Conservation (phyloP, 2,888 invertebrate species). For the Diarsia mendica region DNA sequence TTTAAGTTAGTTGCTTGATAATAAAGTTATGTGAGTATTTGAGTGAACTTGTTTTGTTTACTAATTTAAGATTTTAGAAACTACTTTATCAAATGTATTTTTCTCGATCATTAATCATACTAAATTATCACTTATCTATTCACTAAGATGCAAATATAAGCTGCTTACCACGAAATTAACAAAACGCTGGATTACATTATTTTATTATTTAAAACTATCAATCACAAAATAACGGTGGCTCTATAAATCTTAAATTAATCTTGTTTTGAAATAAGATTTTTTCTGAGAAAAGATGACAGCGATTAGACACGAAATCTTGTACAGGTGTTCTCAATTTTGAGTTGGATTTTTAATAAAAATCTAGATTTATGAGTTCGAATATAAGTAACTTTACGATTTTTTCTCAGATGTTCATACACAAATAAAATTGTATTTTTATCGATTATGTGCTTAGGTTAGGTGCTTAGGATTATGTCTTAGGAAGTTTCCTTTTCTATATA, state of each 20-base stretch:
- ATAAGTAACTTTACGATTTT: not conserved
- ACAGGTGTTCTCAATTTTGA: slow-evolving; percentile 6
- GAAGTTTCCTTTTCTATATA: not conserved
- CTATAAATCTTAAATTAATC: slow-evolving; percentile 22
- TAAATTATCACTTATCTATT: not conserved
- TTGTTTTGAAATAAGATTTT: slow-evolving; percentile 25
- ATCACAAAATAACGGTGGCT: not conserved
- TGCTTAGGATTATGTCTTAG: too few relatives aligned
- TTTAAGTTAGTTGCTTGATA: too few relatives aligned
- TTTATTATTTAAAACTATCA: not conserved
- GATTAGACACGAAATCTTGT: slow-evolving; percentile 48
- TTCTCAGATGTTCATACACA: not conserved
- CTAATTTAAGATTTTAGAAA: not conserved
- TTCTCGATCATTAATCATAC: not conserved
- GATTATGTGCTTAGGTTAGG: not conserved
- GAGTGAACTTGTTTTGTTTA: not conserved
- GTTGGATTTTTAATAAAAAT: slow-evolving; percentile 15
- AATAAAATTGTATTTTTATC: not conserved
- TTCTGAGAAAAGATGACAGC: slow-evolving; percentile 35
- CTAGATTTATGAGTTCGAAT: not conserved
- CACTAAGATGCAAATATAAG: not conserved
- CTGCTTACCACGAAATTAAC: not conserved
- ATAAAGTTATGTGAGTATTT: too few relatives aligned
- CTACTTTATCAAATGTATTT: not conserved
- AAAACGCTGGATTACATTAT: not conserved